A percentile compares a stretch with the other conserved stretches of the same genome.
Conservation (phyloP, 1,140 invertebrate species). For the Bombyx mandarina region DNA sequence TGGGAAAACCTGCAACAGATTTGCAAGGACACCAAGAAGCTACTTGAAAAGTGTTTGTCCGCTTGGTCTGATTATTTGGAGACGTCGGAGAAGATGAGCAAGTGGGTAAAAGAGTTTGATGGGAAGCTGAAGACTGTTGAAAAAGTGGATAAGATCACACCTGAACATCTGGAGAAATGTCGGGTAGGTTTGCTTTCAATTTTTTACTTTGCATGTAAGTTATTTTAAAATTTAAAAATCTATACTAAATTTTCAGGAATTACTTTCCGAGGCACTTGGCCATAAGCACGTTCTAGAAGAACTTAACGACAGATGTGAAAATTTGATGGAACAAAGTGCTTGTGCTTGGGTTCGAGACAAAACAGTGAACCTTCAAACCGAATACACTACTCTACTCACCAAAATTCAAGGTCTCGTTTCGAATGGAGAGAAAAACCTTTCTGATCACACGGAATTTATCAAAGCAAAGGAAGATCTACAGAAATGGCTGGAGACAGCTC, state of each 20-base stretch:
- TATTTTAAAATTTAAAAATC: constrained; percentile 1
- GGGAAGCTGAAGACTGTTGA: constrained; percentile 77
- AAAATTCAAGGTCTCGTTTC: constrained; percentile 85
- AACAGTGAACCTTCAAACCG: constrained; percentile 85
- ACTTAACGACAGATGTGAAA: constrained; percentile 89
- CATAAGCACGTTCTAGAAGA: constrained; percentile 86
- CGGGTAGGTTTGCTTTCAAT: constrained; percentile 70
- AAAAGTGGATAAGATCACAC: constrained; percentile 83
- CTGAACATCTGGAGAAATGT: constrained; percentile 83
- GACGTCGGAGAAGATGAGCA: constrained; percentile 81
- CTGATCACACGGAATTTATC: constrained; percentile 90
- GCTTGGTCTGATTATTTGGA: constrained; percentile 90
- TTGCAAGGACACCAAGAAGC: constrained; percentile 83
- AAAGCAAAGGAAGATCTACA: constrained; percentile 87
- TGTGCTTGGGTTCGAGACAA: constrained; percentile 87
- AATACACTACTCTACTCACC: constrained; percentile 83
- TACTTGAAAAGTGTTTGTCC: constrained; percentile 84
- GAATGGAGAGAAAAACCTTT: constrained; percentile 88
- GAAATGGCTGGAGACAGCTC: constrained; percentile 83
- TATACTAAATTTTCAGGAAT: constrained; percentile 56
- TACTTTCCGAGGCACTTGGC: constrained; percentile 82
- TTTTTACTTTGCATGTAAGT: background rate
- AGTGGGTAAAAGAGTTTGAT: constrained; percentile 84
- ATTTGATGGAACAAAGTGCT: constrained; percentile 87
- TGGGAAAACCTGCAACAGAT: constrained; percentile 90